Conservation (phyloP, 1,140 invertebrate genomes). For the Mesaphorura yosii region DNA sequence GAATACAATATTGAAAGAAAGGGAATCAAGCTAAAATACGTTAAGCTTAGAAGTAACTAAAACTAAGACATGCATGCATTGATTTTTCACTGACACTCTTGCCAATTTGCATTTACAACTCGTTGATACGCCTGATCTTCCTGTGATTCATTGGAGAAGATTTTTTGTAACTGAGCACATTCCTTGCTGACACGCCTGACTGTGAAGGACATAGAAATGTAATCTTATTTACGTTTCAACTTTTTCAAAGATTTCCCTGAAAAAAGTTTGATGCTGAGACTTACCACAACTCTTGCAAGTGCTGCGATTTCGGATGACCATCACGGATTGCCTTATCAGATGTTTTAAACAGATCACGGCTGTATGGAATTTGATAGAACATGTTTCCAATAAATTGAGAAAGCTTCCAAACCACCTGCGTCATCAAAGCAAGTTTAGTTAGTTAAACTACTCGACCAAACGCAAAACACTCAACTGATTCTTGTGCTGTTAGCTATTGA, state of each 20-base stretch:
- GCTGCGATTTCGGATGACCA: conserved; percentile 17
- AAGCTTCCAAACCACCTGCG: conserved; percentile 9
- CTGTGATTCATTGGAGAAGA: not conserved
- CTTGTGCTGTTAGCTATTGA: too few relatives aligned
- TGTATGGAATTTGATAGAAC: conserved; percentile 3
- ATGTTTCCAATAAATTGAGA: conserved; percentile 11
- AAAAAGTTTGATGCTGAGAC: too few relatives aligned
- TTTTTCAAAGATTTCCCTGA: too few relatives aligned
- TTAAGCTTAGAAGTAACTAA: too few relatives aligned
- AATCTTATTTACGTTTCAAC: too few relatives aligned
- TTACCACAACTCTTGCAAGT: conserved; percentile 12
- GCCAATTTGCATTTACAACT: not conserved
- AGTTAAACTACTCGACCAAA: not conserved
- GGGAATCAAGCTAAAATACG: too few relatives aligned
- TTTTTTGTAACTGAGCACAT: conserved; percentile 3
- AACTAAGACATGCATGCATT: too few relatives aligned
- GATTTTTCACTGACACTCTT: not conserved
- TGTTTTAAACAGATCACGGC: not conserved
- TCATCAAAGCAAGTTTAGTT: not conserved
- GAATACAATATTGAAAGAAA: not conserved
- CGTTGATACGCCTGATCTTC: not conserved
- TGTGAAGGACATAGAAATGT: too few relatives aligned
- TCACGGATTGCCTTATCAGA: conserved; percentile 9
- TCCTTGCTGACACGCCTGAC: conserved; percentile 15
- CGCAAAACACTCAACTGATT: not conserved